Conservation (phyloP, 2,113 vertebrate genomes). For the Egretta garzetta region DNA sequence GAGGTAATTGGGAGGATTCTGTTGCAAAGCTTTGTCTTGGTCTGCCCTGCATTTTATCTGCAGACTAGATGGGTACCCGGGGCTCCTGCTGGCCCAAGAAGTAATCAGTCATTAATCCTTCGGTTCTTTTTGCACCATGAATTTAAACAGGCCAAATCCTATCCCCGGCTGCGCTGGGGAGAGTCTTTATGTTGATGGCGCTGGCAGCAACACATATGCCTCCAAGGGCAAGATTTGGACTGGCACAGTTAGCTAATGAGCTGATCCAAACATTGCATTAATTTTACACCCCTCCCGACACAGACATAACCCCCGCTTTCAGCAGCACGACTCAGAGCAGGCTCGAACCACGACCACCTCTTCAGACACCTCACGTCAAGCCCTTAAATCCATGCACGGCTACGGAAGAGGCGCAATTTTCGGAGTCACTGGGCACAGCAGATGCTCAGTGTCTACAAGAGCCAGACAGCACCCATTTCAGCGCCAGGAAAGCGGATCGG, state of each 20-base stretch:
- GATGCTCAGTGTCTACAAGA: conserved; percentile 16
- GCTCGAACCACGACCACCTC: not conserved
- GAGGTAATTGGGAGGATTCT: conserved; percentile 62
- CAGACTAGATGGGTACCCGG: conserved; percentile 43
- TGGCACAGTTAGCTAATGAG: conserved; percentile 19
- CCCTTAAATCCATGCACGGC: not conserved
- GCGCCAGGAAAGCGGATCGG: not conserved
- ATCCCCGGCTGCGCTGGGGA: conserved; percentile 23
- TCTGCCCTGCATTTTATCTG: conserved; percentile 37
- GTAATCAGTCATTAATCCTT: conserved; percentile 60
- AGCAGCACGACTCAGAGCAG: not conserved
- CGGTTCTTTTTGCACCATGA: conserved; percentile 18
- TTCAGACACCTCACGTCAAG: not conserved
- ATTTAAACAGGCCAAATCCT: conserved; percentile 60
- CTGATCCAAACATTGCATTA: conserved; percentile 22
- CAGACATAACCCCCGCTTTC: not conserved
- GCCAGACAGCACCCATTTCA: not conserved
- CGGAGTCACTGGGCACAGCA: conserved; percentile 9
- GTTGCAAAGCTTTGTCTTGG: conserved; percentile 62
- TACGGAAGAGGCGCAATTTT: not conserved
- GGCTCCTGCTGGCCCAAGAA: conserved; percentile 9
- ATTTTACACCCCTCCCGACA: not conserved
- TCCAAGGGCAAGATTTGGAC: conserved; percentile 42
- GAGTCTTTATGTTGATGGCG: conserved; percentile 22
- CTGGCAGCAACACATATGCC: conserved; percentile 12